Conservation (phyloP, 2,113 vertebrate genomes). For the Excalfactoria chinensis region DNA sequence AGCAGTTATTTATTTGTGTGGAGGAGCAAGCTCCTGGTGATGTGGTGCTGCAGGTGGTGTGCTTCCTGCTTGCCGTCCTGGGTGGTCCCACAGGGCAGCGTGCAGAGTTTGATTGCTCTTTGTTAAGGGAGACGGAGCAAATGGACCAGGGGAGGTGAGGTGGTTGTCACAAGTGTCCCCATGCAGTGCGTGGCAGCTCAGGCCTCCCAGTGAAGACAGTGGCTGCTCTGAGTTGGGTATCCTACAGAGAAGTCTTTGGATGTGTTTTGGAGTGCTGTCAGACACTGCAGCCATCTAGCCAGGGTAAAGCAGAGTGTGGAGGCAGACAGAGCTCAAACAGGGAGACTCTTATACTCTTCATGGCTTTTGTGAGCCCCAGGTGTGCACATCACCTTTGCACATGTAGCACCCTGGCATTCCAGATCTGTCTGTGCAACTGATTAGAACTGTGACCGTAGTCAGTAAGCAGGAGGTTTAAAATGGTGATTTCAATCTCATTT, state of each 20-base stretch:
- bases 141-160: neutral
- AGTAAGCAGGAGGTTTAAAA: neutral
- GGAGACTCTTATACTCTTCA: neutral
- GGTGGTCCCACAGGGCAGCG: neutral
- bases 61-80: neutral
- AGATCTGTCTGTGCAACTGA: neutral
- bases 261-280: neutral
- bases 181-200: fast-evolving
- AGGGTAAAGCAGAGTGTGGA: neutral
- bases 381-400: fast-evolving
- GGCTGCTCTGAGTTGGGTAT: neutral
- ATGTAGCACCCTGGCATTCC: neutral
- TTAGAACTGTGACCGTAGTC: neutral
- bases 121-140: fast-evolving
- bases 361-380: neutral
- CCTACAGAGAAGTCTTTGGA: neutral
- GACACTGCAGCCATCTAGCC: slow-evolving; percentile 1
- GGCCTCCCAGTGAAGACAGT: neutral
- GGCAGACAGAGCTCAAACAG: neutral
- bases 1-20: slow-evolving; percentile 27
- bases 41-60: neutral
- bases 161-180: neutral
- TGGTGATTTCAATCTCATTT: neutral
- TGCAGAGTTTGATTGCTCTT: neutral
- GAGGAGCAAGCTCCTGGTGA: neutral